Percentiles rank a stretch among this genome's conserved stretches.
phyloP scores from a whole-genome alignment of 2,113 vertebrate species.

The Ovis aries region ARS-UI_Ramb_v3.0 NC_056065.1:52937001-52937500 shows the following conservation, averaged over 20 bases:
- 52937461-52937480: background rate
- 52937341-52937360: fast-evolving
- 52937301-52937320: fast-evolving
- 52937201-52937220: fast-evolving
- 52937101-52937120: background rate
- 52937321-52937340: fast-evolving
- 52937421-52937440: background rate
- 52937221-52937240: fast-evolving
- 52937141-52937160: background rate
- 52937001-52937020: background rate
- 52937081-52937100: background rate
- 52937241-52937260: background rate
- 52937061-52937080: background rate
- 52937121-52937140: background rate
- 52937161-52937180: fast-evolving
- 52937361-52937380: fast-evolving
- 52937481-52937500: fast-evolving
- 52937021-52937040: background rate
- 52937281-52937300: background rate
- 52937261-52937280: fast-evolving
- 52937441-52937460: background rate
- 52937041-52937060: background rate
- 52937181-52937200: background rate
- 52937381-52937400: fast-evolving
- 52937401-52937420: fast-evolving